These are phyloP conservation scores for Drosophila ironensis DNA, from an alignment of 1,140 invertebrate species.

Conservation along the genomic window DNA sequence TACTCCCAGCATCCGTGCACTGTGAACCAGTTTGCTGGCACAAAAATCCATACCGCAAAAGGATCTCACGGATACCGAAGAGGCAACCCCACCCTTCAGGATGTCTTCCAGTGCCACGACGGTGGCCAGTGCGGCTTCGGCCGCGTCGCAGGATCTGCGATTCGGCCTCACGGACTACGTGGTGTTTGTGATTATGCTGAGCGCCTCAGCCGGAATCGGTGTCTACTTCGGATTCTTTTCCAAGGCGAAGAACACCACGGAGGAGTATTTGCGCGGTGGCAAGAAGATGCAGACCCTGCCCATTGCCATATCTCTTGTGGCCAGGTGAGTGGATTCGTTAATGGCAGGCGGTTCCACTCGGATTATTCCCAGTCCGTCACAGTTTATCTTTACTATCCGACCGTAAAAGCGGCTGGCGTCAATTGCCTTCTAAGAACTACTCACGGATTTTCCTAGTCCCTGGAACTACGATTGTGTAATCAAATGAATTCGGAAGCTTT, in stretches of 20 bases:
- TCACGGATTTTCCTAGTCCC: not conserved
- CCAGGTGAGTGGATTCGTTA: conserved; percentile 83
- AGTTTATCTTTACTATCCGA: not conserved
- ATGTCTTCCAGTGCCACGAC: conserved; percentile 36
- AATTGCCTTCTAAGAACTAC: conserved; percentile 5
- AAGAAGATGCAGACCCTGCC: conserved; percentile 86
- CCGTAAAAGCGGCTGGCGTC: conserved; percentile 23
- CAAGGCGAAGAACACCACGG: conserved; percentile 76
- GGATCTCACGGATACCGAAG: not conserved
- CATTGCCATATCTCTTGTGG: conserved; percentile 86
- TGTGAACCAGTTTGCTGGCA: conserved; percentile 4
- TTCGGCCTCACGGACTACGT: conserved; percentile 84
- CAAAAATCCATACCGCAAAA: not conserved
- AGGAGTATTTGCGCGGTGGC: conserved; percentile 86
- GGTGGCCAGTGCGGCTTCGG: not conserved
- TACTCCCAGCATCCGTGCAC: conserved; percentile 22
- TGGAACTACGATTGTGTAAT: not conserved
- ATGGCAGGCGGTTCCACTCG: conserved; percentile 6
- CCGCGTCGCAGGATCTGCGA: conserved; percentile 7
- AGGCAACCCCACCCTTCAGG: not conserved
- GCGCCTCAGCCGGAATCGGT: conserved; percentile 85
- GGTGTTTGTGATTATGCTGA: conserved; percentile 86
- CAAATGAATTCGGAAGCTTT: not conserved
- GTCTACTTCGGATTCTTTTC: conserved; percentile 86
- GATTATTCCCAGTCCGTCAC: conserved; percentile 19